Evolutionary conservation across 2,888 invertebrate genomes (phyloP).

Genomic region (Stenodera caucasica): DNA sequence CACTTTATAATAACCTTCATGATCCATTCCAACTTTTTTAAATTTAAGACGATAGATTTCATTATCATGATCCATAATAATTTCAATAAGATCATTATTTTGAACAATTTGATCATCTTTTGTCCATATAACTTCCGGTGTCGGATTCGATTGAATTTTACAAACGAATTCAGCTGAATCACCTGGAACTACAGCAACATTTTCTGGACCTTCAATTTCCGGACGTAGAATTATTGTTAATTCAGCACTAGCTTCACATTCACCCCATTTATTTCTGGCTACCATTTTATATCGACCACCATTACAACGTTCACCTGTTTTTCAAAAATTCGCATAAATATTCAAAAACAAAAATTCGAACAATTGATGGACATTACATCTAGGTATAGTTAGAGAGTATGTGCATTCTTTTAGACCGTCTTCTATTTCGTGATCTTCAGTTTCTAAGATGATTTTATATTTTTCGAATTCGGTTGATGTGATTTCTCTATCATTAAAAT

Average conservation of each 20-base stretch:
- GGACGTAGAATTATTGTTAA: conserved; percentile 79
- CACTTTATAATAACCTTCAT: conserved; percentile 78
- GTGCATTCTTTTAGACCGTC: conserved; percentile 81
- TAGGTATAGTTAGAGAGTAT: conserved; percentile 75
- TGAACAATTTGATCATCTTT: conserved; percentile 67
- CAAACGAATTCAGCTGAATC: conserved; percentile 72
- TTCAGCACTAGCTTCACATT: conserved; percentile 70
- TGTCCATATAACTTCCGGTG: conserved; percentile 84
- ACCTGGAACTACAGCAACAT: conserved; percentile 73
- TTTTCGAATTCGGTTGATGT: conserved; percentile 62
- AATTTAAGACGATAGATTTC: conserved; percentile 73
- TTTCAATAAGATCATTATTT: conserved; percentile 61
- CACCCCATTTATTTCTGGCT: conserved; percentile 80
- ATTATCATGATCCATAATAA: conserved; percentile 64
- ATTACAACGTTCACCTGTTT: conserved; percentile 69
- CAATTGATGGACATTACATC: conserved; percentile 59
- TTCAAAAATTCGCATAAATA: too few species aligned
- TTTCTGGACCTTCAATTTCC: conserved; percentile 75
- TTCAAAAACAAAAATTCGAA: too few species aligned
- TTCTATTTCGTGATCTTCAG: conserved; percentile 68
- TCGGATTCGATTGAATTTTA: conserved; percentile 84
- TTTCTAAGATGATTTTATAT: conserved; percentile 61
- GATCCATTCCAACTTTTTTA: conserved; percentile 68
- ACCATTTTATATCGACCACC: conserved; percentile 81
- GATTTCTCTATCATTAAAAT: conserved; percentile 71